Evolutionary conservation across 2,113 vertebrate genomes (phyloP).

Genomic region (Ceyx margarethae): DNA sequence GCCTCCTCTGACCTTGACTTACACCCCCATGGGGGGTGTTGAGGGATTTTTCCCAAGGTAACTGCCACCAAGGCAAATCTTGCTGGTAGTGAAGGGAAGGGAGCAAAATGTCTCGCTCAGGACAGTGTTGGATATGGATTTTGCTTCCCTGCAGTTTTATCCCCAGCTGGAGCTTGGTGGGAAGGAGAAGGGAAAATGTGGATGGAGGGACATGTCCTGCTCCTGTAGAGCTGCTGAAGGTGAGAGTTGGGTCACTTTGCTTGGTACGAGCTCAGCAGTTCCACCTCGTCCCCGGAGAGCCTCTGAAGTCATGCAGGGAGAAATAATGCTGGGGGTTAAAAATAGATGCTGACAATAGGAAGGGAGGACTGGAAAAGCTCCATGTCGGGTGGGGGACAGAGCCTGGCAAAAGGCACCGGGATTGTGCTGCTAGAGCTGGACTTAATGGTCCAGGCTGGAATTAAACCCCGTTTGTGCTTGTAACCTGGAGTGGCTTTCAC

Average conservation of each 20-base stretch:
- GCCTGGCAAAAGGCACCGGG: not conserved
- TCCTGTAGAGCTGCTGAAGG: conserved; percentile 11
- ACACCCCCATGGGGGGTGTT: not conserved
- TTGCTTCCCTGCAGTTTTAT: not conserved
- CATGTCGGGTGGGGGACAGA: not conserved
- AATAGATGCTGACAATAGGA: conserved; percentile 45
- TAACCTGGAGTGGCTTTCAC: not conserved
- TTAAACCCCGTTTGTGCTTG: not conserved
- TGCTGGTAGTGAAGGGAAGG: not conserved
- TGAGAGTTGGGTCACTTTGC: conserved; percentile 48
- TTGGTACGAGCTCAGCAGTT: conserved; percentile 55
- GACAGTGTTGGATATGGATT: not conserved
- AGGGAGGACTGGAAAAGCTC: conserved; percentile 26
- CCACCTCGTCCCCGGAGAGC: not conserved
- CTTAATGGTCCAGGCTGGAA: not conserved
- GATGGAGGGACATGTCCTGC: not conserved
- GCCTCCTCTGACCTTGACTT: not conserved
- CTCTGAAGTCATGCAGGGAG: conserved; percentile 47
- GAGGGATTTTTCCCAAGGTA: not conserved
- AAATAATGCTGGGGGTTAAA: conserved; percentile 50
- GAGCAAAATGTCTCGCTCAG: not conserved
- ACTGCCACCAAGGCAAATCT: not conserved
- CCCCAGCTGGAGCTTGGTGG: not conserved
- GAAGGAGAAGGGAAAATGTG: not conserved
- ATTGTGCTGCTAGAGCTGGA: not conserved